Evolutionary conservation across 2,797 vertebrate species (phyloP).

Genomic region (Poliocrania exsul): DNA sequence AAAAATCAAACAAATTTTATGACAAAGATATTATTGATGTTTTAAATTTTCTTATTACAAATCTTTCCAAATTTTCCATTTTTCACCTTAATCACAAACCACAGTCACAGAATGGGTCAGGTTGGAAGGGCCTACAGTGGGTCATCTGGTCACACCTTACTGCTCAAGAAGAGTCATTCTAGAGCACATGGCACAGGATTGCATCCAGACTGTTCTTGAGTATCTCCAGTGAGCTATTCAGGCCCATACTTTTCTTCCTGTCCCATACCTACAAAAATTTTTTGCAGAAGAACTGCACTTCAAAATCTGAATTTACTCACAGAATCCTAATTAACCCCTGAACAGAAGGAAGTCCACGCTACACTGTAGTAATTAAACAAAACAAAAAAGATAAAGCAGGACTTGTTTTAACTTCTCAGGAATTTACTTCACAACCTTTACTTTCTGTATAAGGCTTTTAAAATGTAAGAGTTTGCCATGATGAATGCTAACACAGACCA

Average conservation of each 20-base stretch:
- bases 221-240: not conserved
- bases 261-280: not conserved
- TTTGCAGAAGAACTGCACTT: not conserved
- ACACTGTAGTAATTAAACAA: not conserved
- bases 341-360: not conserved
- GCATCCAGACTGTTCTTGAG: not conserved
- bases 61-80: not conserved
- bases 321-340: not conserved
- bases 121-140: not conserved
- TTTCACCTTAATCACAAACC: not conserved
- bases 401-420: not conserved
- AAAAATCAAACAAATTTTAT: not conserved
- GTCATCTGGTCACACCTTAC: not conserved
- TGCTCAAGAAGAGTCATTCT: not conserved
- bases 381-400: not conserved
- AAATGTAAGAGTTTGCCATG: not conserved
- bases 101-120: not conserved
- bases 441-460: not conserved
- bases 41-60: not conserved
- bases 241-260: not conserved
- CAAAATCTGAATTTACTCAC: not conserved
- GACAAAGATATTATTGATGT: not conserved
- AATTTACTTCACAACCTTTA: not conserved
- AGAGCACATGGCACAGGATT: not conserved
- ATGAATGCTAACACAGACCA: not conserved